Percentiles rank a stretch among this genome's conserved stretches.
Evolutionary conservation across 2,113 vertebrate species (phyloP).

Genomic region (Cathartes aura): DNA sequence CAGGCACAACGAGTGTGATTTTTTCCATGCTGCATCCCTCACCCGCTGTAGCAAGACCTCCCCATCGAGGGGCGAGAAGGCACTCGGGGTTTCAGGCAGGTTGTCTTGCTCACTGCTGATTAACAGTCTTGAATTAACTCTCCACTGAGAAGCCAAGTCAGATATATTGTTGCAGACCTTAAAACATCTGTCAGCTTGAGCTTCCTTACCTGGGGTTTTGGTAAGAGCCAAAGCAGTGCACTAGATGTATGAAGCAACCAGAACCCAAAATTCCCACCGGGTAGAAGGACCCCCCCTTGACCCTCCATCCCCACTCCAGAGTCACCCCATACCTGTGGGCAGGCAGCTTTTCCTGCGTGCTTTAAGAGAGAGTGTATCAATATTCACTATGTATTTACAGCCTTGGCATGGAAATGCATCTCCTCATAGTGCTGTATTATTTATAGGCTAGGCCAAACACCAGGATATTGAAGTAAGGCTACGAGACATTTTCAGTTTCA

Average conservation of each 20-base stretch:
- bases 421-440: conserved; percentile 1
- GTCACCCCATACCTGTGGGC: fast-evolving
- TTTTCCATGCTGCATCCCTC: neutral
- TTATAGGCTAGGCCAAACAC: conserved; percentile 40
- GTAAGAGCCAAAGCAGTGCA: neutral
- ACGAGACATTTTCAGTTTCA: neutral
- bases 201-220: neutral
- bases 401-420: neutral
- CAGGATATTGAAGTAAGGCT: neutral
- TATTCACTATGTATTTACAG: conserved; percentile 3
- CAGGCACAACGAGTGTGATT: fast-evolving
- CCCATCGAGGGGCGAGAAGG: fast-evolving
- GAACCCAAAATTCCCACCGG: neutral
- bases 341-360: neutral
- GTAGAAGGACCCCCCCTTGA: neutral
- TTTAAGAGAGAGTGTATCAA: neutral
- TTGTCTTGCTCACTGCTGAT: neutral
- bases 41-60: fast-evolving
- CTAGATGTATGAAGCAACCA: neutral
- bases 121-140: neutral
- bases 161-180: neutral
- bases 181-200: neutral
- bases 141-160: neutral
- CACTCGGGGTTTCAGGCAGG: neutral
- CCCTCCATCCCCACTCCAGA: neutral